Conservation (phyloP, 2,888 invertebrate species). For the Drosophila pegasa region DNA sequence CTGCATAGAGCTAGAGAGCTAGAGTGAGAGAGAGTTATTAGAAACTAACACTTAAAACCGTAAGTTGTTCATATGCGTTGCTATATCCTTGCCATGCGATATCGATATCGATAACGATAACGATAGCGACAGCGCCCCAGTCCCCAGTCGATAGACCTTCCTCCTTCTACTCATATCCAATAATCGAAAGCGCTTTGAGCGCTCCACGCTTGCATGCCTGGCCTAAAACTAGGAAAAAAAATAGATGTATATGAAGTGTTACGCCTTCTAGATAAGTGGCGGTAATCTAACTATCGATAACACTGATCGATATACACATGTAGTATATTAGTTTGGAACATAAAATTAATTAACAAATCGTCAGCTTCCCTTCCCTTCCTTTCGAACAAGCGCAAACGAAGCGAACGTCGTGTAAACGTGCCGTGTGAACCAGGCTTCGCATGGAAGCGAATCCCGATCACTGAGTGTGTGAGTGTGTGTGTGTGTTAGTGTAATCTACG, state of each 20-base stretch:
- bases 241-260: constrained; percentile 21
- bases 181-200: constrained; percentile 77
- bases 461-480: constrained; percentile 20
- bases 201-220: constrained; percentile 63
- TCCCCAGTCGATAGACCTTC: constrained; percentile 6
- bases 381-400: constrained; percentile 27
- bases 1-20: background rate
- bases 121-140: too few species aligned
- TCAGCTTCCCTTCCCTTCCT: constrained; percentile 31
- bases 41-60: constrained; percentile 76
- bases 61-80: constrained; percentile 71
- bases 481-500: constrained; percentile 46
- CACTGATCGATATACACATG: constrained; percentile 30
- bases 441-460: constrained; percentile 1
- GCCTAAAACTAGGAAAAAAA: constrained; percentile 68
- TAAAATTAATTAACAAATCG: constrained; percentile 76
- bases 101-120: constrained; percentile 18
- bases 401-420: constrained; percentile 39
- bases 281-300: constrained; percentile 41
- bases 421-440: constrained; percentile 22
- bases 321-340: constrained; percentile 56
- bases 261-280: constrained; percentile 37
- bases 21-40: constrained; percentile 30
- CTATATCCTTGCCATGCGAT: constrained; percentile 67
- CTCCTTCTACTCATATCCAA: constrained; percentile 37